Percentiles rank a stretch among this genome's conserved stretches.
phyloP scores from a whole-genome alignment of 1,140 invertebrate species.

The Pollicipes pollicipes region DNA sequence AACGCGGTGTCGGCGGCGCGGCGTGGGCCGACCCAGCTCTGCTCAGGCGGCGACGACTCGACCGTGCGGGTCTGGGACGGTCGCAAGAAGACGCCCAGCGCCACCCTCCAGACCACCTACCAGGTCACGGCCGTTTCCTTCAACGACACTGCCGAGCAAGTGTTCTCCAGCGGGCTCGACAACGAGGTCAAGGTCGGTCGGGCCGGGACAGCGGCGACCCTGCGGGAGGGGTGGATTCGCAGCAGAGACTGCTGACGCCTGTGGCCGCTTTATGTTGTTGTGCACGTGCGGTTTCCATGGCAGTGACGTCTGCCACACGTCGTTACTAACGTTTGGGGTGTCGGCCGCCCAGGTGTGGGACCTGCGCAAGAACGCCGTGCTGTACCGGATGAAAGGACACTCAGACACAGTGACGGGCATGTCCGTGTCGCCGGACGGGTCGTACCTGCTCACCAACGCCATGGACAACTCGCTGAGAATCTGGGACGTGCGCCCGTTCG shows the following conservation, averaged over 20 bases:
- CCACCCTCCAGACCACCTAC: slow-evolving; percentile 36
- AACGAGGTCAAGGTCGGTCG: slow-evolving; percentile 75
- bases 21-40: slow-evolving; percentile 69
- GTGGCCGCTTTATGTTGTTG: slow-evolving; percentile 1
- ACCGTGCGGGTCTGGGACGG: slow-evolving; percentile 75
- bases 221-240: no score
- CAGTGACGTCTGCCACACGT: not conserved
- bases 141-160: slow-evolving; percentile 86
- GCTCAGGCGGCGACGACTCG: slow-evolving; percentile 88
- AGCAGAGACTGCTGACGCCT: no score
- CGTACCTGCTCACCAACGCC: slow-evolving; percentile 79
- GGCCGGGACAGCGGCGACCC: not conserved
- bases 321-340: no score
- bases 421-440: slow-evolving; percentile 81
- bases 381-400: slow-evolving; percentile 72
- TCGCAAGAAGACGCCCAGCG: slow-evolving; percentile 39
- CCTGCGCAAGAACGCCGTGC: slow-evolving; percentile 67
- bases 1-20: slow-evolving; percentile 63
- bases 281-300: not conserved
- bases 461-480: slow-evolving; percentile 82
- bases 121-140: slow-evolving; percentile 76
- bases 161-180: slow-evolving; percentile 80
- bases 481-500: slow-evolving; percentile 52
- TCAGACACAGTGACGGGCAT: slow-evolving; percentile 89
- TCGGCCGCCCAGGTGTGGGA: slow-evolving; percentile 75